phyloP scores from a whole-genome alignment of 2,113 vertebrate species.

The Laticauda colubrina region DNA sequence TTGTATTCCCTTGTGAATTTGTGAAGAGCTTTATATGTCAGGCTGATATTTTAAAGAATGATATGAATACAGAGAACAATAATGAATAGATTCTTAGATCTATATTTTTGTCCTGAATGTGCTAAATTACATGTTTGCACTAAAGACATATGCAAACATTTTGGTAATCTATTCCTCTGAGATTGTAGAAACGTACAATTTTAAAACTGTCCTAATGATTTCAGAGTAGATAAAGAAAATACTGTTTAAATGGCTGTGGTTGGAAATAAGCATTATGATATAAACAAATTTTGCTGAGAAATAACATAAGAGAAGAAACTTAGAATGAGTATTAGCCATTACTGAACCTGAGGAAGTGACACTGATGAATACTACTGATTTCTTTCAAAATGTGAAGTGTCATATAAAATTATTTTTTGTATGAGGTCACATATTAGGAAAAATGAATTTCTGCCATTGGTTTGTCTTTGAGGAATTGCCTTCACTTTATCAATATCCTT shows the following conservation, averaged over 20 bases:
- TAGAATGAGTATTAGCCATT: neutral
- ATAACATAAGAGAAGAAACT: neutral
- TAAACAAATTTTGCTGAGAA: slow-evolving; percentile 9
- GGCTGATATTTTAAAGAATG: slow-evolving; percentile 19
- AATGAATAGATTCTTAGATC: neutral
- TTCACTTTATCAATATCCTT: neutral
- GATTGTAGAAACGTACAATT: neutral
- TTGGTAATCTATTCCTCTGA: slow-evolving; percentile 5
- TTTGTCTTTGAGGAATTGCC: neutral
- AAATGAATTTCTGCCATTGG: neutral
- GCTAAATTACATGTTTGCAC: slow-evolving; percentile 22
- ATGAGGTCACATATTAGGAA: neutral
- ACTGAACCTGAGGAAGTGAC: neutral
- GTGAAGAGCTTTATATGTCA: slow-evolving; percentile 8
- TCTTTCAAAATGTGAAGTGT: neutral
- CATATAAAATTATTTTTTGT: neutral
- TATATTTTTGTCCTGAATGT: slow-evolving; percentile 25
- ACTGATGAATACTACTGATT: neutral
- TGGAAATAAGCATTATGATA: slow-evolving; percentile 16
- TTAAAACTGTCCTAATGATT: neutral
- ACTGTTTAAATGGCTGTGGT: slow-evolving; percentile 25
- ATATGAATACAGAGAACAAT: slow-evolving; percentile 21
- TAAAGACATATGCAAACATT: neutral
- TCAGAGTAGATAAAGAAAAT: slow-evolving; percentile 14
- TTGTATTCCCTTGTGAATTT: neutral